A percentile compares a stretch with the other conserved stretches of the same genome.
These are phyloP conservation scores for Cosmopolites sordidus DNA, from an alignment of 2,888 invertebrate genomes.

Conservation along the genomic window DNA sequence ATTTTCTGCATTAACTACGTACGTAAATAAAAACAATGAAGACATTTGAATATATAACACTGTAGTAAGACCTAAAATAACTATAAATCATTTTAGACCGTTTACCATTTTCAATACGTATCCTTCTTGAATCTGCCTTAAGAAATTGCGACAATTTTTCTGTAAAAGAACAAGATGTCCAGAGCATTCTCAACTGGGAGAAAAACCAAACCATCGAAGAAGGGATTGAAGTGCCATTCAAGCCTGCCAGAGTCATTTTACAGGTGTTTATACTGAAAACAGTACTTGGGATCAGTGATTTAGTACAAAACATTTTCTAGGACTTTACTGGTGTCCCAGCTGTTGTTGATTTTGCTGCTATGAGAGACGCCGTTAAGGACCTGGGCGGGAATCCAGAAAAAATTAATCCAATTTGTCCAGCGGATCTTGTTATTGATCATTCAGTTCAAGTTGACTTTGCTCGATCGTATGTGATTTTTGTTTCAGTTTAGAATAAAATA, in stretches of 20 bases:
- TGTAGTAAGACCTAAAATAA: too few species aligned
- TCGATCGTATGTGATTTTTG: constrained; percentile 59
- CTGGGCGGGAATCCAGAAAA: constrained; percentile 85
- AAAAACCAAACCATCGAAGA: constrained; percentile 61
- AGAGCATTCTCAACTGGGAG: constrained; percentile 87
- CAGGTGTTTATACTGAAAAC: too few species aligned
- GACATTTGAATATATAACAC: too few species aligned
- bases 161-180: constrained; percentile 78
- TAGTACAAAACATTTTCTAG: too few species aligned
- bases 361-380: constrained; percentile 89
- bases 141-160: constrained; percentile 96
- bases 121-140: constrained; percentile 91
- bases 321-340: constrained; percentile 97
- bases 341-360: constrained; percentile 97
- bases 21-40: too few species aligned
- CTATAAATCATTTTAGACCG: constrained; percentile 55
- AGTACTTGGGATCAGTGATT: too few species aligned
- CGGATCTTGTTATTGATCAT: constrained; percentile 97
- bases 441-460: constrained; percentile 96
- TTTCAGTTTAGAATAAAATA: neutral
- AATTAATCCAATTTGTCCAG: constrained; percentile 96
- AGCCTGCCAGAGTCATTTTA: constrained; percentile 91
- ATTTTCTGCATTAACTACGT: too few species aligned
- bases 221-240: constrained; percentile 90
- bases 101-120: constrained; percentile 87